phyloP scores from a whole-genome alignment of 1,140 invertebrate genomes.

The Tenebrio molitor region DNA sequence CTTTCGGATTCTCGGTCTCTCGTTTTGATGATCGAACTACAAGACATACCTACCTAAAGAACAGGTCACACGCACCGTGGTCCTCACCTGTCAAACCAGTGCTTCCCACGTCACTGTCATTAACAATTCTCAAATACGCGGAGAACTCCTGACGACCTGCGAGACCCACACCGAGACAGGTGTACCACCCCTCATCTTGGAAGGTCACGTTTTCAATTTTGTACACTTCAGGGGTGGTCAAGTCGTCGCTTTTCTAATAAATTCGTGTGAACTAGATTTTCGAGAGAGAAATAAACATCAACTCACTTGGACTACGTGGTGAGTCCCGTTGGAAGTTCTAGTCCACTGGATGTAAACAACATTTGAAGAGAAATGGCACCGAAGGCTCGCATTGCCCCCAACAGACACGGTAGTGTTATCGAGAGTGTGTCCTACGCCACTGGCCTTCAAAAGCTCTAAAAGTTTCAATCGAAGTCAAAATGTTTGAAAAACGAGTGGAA shows the following conservation, averaged over 20 bases:
- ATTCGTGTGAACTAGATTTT: constrained; percentile 32
- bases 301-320: no score
- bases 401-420: no score
- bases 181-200: constrained; percentile 93
- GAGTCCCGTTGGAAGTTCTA: constrained; percentile 23
- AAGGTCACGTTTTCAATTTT: constrained; percentile 86
- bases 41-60: no score
- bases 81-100: no score
- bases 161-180: constrained; percentile 74
- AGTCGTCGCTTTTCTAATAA: constrained; percentile 32
- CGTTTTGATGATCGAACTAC: neutral
- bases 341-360: constrained; percentile 82
- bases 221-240: constrained; percentile 75
- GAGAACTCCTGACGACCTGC: no score
- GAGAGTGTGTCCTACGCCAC: no score
- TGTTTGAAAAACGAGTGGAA: neutral
- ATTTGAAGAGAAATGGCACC: constrained; percentile 77
- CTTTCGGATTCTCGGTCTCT: neutral
- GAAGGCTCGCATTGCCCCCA: constrained; percentile 76
- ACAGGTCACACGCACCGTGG: no score
- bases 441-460: no score
- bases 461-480: constrained; percentile 68
- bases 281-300: no score
- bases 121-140: no score
- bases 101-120: no score